A percentile compares a stretch with the other conserved stretches of the same genome.
Evolutionary conservation across 2,113 vertebrate genomes (phyloP).

Genomic region (Lophotis ruficrista): DNA sequence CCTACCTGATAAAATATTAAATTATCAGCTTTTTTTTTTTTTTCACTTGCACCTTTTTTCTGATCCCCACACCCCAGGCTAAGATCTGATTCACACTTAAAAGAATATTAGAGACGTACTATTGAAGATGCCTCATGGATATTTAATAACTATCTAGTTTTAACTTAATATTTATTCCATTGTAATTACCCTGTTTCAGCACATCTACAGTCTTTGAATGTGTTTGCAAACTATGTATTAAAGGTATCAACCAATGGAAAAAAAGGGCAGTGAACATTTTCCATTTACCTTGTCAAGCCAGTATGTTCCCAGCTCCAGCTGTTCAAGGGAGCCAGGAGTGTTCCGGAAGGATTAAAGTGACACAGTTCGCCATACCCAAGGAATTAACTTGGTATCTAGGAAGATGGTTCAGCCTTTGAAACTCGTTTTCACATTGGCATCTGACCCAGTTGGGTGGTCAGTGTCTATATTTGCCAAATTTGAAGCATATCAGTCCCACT

Average conservation of each 20-base stretch:
- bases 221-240: not conserved
- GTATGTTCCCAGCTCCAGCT: not conserved
- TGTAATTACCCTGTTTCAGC: not conserved
- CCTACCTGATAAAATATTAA: not conserved
- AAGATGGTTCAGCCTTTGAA: not conserved
- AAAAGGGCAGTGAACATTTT: not conserved
- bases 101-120: slow-evolving; percentile 13
- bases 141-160: slow-evolving; percentile 16
- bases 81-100: not conserved
- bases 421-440: not conserved
- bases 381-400: not conserved
- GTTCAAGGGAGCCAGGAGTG: not conserved
- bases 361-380: not conserved
- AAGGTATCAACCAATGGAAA: not conserved
- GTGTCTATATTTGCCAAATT: not conserved
- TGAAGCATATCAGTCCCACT: not conserved
- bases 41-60: not conserved
- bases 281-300: not conserved
- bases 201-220: not conserved
- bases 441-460: not conserved
- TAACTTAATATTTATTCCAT: slow-evolving; percentile 17
- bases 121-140: not conserved
- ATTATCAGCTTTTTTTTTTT: not conserved
- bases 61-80: fast-evolving
- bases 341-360: not conserved